phyloP scores from a whole-genome alignment of 2,888 invertebrate species.

The Microctonus aethiopoides region DNA sequence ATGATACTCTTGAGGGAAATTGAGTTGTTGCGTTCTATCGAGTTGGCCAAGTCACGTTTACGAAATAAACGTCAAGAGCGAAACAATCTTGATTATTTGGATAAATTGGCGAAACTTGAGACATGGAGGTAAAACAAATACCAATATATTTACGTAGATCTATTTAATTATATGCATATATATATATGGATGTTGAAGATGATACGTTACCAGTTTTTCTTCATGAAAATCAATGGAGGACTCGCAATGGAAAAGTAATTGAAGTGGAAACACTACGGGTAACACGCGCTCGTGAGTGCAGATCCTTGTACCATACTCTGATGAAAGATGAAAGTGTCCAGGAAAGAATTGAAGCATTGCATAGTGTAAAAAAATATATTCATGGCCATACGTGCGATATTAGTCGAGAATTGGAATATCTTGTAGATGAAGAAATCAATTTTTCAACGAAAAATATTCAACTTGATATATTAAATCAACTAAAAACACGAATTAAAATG shows the following conservation, averaged over 20 bases:
- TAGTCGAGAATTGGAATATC: slow-evolving; percentile 72
- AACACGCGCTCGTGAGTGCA: slow-evolving; percentile 79
- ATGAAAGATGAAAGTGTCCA: slow-evolving; percentile 73
- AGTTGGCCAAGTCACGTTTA: slow-evolving; percentile 74
- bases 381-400: slow-evolving; percentile 71
- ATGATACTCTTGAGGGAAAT: slow-evolving; percentile 80
- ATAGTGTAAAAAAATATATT: slow-evolving; percentile 76
- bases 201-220: slow-evolving; percentile 10
- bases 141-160: no score
- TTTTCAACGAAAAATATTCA: slow-evolving; percentile 75
- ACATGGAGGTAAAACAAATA: slow-evolving; percentile 74
- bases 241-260: slow-evolving; percentile 72
- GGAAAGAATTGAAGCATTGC: slow-evolving; percentile 69
- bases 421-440: slow-evolving; percentile 80
- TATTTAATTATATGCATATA: neutral
- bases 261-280: slow-evolving; percentile 82
- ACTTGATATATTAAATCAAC: slow-evolving; percentile 72
- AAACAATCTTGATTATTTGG: slow-evolving; percentile 73
- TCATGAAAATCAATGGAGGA: slow-evolving; percentile 70
- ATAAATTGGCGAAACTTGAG: slow-evolving; percentile 77
- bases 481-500: slow-evolving; percentile 69
- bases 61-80: slow-evolving; percentile 73
- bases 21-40: slow-evolving; percentile 76
- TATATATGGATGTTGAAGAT: neutral
- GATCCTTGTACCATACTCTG: slow-evolving; percentile 72